Evolutionary conservation across 1,140 invertebrate species (phyloP).

Genomic region (Scaptomyza hsui): DNA sequence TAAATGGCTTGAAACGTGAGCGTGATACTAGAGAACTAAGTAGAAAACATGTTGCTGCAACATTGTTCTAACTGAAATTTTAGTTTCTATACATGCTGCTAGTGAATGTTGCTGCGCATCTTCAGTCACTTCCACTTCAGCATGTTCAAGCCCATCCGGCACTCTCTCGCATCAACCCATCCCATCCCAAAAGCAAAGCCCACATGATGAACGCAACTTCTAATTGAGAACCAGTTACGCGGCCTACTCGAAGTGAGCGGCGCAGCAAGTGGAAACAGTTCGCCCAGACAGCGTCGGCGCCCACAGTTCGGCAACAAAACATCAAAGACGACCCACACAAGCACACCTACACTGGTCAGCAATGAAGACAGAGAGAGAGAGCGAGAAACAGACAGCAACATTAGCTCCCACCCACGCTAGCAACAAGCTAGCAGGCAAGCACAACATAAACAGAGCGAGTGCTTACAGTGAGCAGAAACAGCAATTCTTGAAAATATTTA

Average conservation of each 20-base stretch:
- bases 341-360: slow-evolving; percentile 18
- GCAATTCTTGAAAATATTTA: background rate
- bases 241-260: slow-evolving; percentile 42
- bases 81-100: slow-evolving; percentile 19
- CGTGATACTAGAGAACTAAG: slow-evolving; percentile 31
- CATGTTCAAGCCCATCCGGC: slow-evolving; percentile 70
- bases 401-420: slow-evolving; percentile 35
- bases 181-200: slow-evolving; percentile 57
- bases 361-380: slow-evolving; percentile 14
- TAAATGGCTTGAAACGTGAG: slow-evolving; percentile 52
- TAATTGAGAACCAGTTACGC: slow-evolving; percentile 70
- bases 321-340: slow-evolving; percentile 40
- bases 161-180: too few species aligned
- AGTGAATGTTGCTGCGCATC: slow-evolving; percentile 7
- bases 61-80: background rate
- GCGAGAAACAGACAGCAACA: slow-evolving; percentile 1
- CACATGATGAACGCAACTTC: slow-evolving; percentile 60
- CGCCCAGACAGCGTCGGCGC: slow-evolving; percentile 41
- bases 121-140: slow-evolving; percentile 16
- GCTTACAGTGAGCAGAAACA: background rate
- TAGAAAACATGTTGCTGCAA: slow-evolving; percentile 15
- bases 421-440: background rate
- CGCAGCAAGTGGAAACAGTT: slow-evolving; percentile 47
- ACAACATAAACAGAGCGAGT: background rate
- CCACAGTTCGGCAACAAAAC: slow-evolving; percentile 42